Evolutionary conservation across 2,888 invertebrate species (phyloP), one percentile per base, ranked within the genome.

Genomic region (Creontiades dilutus): DNA sequence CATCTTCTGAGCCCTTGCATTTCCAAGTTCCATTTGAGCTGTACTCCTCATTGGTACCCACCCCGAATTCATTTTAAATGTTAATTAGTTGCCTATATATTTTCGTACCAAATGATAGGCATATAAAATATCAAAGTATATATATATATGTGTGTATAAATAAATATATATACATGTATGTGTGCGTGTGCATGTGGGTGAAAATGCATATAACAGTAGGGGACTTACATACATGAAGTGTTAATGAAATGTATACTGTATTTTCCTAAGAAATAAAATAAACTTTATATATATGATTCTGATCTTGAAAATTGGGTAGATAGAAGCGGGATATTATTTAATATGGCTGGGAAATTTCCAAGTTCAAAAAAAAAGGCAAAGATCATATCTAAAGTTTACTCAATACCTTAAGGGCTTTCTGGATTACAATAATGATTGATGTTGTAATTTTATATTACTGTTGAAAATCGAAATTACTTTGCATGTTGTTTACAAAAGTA

Each of bases 351-450:
- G n/a, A 28, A 57, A 85, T 57, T 85, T 82, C 46, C n/a, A 82
- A 82, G 68, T 47, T 28, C 23, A 23, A 85, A 12, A 85, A 13
- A 68, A 86, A 47, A 52, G 47, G 47, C 47, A n/a, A n/a, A 86
- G 46, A 19, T 86, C 86, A 86, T 86, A 86, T 86, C 86, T 86
- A 68, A 37, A 68, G 75, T 86, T 75, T 37, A 86, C 89, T 81
- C 61, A 61, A 81, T 84, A 89, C 89, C 89, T 89, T 89, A 61
- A 89, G 89, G 89, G 89, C 89, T 89, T 89, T 89, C 89, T 89
- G 27, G 80, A 57, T 89, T 81, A 89, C 81, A 81, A 80, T 89
- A 80, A 81, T 75, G 48, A 28, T 89, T 76, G 87, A 37, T 75
- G 86, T 68, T 61, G 68, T 75, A 86, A 61, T 75, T 86, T 57